Conservation (phyloP, 2,888 invertebrate genomes). For the Oscheius sp. region DNA sequence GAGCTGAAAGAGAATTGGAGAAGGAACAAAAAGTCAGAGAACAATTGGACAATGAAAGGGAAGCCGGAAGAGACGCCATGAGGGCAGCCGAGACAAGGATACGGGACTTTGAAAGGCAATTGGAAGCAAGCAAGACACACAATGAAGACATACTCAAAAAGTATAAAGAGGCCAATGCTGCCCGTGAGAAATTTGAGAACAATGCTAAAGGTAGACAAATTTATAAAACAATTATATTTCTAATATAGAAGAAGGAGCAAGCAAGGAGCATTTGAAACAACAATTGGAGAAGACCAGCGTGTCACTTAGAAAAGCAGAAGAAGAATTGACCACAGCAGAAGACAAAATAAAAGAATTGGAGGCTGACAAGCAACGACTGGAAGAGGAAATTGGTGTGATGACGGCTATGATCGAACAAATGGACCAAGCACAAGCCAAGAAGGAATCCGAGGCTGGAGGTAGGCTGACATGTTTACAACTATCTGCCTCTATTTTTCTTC, state of each 20-base stretch:
- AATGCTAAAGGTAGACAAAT: slow-evolving; percentile 11
- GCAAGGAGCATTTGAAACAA: not conserved
- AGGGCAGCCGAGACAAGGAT: slow-evolving; percentile 1
- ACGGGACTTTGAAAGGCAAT: slow-evolving; percentile 16
- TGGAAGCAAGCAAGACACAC: not conserved
- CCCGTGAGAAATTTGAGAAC: slow-evolving; percentile 22
- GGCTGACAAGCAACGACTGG: slow-evolving; percentile 20
- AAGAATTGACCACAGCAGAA: slow-evolving; percentile 24
- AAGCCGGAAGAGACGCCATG: slow-evolving; percentile 26
- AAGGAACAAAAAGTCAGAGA: not conserved
- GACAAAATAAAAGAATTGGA: not conserved
- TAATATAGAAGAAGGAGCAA: not conserved
- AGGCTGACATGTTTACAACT: not conserved
- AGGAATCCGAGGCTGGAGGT: slow-evolving; percentile 30
- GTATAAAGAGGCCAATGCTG: slow-evolving; percentile 14
- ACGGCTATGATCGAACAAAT: not conserved
- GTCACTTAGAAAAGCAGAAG: slow-evolving; percentile 22
- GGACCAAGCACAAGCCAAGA: slow-evolving; percentile 9
- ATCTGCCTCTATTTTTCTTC: not conserved
- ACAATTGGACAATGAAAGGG: slow-evolving; percentile 9
- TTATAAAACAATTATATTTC: not conserved
- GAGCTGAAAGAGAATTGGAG: not conserved
- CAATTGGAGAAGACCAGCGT: slow-evolving; percentile 4
- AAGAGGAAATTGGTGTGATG: not conserved
- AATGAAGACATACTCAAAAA: not conserved